A percentile compares a stretch with the other conserved stretches of the same genome.
phyloP scores from a whole-genome alignment of 1,140 invertebrate genomes.

The Trichonephila clavata region DNA sequence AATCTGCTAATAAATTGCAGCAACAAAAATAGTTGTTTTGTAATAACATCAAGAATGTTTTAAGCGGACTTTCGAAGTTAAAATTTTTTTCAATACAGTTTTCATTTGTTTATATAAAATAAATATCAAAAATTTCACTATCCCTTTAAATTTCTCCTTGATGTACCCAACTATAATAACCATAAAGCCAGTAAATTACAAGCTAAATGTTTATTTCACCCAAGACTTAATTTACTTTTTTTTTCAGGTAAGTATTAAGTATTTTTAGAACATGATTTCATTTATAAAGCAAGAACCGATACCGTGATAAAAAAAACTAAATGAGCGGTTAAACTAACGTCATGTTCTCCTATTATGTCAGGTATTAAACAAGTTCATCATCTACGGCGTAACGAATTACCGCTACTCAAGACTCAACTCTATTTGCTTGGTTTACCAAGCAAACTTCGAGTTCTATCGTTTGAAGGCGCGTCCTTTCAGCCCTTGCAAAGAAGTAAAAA shows the following conservation, averaged over 20 bases:
- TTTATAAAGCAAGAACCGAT: background rate
- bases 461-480: constrained; percentile 13
- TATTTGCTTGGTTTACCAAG: constrained; percentile 53
- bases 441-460: background rate
- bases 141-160: background rate
- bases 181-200: background rate
- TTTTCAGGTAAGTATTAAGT: background rate
- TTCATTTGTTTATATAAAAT: too few species aligned
- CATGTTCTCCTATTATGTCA: background rate
- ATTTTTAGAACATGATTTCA: background rate
- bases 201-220: background rate
- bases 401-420: background rate
- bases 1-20: too few species aligned
- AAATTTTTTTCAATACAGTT: too few species aligned
- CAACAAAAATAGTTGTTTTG: too few species aligned
- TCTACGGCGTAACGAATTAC: constrained; percentile 56
- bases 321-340: constrained; percentile 2
- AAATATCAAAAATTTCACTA: background rate
- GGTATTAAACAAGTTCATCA: constrained; percentile 48
- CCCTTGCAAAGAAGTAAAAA: background rate
- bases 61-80: too few species aligned
- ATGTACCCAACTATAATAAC: background rate
- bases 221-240: background rate
- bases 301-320: background rate
- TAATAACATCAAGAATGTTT: too few species aligned